These are phyloP conservation scores for Scleropages formosus DNA, from an alignment of 2,797 vertebrate species.

Conservation along the genomic window DNA sequence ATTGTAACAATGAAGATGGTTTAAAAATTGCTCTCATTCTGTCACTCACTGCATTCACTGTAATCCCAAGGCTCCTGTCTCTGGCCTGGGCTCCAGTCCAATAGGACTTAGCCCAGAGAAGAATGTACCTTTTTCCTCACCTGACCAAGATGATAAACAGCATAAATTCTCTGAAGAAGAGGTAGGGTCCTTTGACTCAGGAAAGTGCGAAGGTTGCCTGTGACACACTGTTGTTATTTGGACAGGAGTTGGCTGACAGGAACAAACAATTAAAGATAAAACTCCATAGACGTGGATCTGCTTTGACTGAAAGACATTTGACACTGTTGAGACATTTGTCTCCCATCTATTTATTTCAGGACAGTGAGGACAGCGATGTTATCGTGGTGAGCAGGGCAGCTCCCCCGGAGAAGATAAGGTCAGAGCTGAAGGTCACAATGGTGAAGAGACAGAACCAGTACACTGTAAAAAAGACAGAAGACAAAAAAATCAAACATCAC, in stretches of 20 bases:
- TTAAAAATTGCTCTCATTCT: not conserved
- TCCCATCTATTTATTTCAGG: slow-evolving; percentile 51
- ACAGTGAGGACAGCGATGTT: slow-evolving; percentile 62
- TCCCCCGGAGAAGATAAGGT: slow-evolving; percentile 64
- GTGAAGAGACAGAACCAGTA: too few species aligned
- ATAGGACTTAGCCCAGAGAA: slow-evolving; percentile 62
- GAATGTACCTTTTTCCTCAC: slow-evolving; percentile 49
- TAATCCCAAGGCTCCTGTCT: slow-evolving; percentile 47
- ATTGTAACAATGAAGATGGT: too few species aligned
- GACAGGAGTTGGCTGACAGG: not conserved
- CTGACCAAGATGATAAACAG: slow-evolving; percentile 44
- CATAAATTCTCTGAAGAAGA: slow-evolving; percentile 62
- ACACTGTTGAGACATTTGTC: not conserved
- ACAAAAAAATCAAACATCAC: too few species aligned
- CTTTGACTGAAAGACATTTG: too few species aligned
- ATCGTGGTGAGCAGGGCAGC: slow-evolving; percentile 27
- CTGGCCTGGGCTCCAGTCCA: slow-evolving; percentile 49
- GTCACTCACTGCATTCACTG: not conserved
- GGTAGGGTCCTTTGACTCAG: slow-evolving; percentile 42
- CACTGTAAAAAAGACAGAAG: too few species aligned
- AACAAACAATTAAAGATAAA: not conserved
- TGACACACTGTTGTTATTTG: not conserved
- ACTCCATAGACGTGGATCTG: too few species aligned
- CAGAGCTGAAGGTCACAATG: slow-evolving; percentile 57
- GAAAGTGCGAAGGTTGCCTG: not conserved